Evolutionary conservation across 2,888 invertebrate species (phyloP).

Genomic region (Nasonia oneida): DNA sequence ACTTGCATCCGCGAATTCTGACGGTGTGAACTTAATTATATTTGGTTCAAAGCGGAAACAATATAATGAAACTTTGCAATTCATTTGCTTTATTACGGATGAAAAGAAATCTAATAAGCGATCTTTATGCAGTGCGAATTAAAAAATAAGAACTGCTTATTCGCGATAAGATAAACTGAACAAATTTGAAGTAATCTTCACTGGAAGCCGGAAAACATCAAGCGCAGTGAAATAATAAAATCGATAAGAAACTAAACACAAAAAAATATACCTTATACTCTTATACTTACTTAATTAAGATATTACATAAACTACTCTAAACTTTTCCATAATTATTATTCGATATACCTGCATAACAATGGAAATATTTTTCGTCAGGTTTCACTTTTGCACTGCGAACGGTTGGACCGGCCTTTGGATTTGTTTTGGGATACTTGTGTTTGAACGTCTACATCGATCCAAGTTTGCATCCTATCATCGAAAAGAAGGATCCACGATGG

Average conservation of each 20-base stretch:
- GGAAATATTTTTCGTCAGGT: constrained; percentile 72
- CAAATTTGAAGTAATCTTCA: constrained; percentile 19
- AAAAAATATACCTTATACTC: background rate
- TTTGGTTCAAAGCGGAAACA: too few relatives aligned
- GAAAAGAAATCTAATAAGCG: background rate
- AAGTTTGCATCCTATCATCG: constrained; percentile 82
- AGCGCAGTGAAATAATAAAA: background rate
- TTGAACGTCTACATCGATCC: constrained; percentile 83
- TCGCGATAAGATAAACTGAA: constrained; percentile 3
- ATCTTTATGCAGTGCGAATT: background rate
- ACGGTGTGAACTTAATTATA: too few relatives aligned
- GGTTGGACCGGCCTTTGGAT: constrained; percentile 83
- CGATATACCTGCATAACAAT: background rate
- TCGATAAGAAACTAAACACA: constrained; percentile 10
- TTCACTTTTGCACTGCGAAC: constrained; percentile 80
- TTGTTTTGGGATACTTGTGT: constrained; percentile 81
- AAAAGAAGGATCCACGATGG: constrained; percentile 84
- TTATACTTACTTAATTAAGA: too few relatives aligned
- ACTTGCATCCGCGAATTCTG: too few relatives aligned
- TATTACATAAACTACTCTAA: too few relatives aligned
- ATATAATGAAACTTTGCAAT: too few relatives aligned
- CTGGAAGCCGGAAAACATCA: constrained; percentile 2
- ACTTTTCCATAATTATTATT: too few relatives aligned
- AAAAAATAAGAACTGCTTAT: constrained; percentile 4
- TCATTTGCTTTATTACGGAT: background rate